A percentile compares a stretch with the other conserved stretches of the same genome.
phyloP scores from a whole-genome alignment of 2,797 vertebrate genomes.

The Spondyliosoma cantharus region DNA sequence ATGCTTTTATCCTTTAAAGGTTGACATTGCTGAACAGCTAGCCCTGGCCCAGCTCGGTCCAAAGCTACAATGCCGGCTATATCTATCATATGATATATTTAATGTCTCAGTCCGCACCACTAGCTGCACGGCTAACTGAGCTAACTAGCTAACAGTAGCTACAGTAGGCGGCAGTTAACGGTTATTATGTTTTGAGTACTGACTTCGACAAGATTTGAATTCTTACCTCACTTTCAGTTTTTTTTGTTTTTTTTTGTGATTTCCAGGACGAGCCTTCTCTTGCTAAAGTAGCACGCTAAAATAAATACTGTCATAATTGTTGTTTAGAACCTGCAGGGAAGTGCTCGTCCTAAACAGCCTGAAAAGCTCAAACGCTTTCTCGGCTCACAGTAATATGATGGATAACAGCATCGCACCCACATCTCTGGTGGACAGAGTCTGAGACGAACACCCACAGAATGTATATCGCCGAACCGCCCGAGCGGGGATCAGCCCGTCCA shows the following conservation, averaged over 20 bases:
- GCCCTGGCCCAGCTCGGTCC: too few species aligned
- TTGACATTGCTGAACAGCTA: too few species aligned
- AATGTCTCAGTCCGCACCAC: too few species aligned
- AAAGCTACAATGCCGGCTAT: too few species aligned
- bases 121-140: too few species aligned
- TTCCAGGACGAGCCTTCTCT: not conserved
- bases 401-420: not conserved
- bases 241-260: not conserved
- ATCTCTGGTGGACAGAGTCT: not conserved
- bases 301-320: not conserved
- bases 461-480: not conserved
- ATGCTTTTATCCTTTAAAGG: too few species aligned
- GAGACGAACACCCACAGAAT: not conserved
- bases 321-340: not conserved
- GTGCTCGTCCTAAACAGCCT: not conserved
- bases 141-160: too few species aligned
- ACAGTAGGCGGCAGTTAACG: too few species aligned
- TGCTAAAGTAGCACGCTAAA: not conserved
- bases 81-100: too few species aligned
- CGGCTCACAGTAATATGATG: not conserved
- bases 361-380: not conserved
- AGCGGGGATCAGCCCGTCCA: not conserved
- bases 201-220: too few species aligned
- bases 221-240: not conserved
- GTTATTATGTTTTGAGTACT: too few species aligned